Evolutionary conservation across 2,888 invertebrate species (phyloP), one percentile per base, ranked within the genome.

Genomic region (Byasa hedistus): DNA sequence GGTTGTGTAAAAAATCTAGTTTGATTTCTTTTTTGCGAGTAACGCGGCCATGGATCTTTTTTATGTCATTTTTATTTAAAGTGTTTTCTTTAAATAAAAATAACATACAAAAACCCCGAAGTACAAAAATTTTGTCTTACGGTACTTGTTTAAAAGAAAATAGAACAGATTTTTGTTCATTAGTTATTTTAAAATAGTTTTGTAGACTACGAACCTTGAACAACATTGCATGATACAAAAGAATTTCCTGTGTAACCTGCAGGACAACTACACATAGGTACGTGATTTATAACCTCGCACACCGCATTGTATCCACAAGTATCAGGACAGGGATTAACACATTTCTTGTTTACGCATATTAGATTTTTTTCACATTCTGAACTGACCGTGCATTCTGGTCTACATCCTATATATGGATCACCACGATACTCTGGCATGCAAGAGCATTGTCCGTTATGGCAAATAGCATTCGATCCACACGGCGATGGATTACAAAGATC

Each of bases 351-450:
- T 1, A 94, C 88, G 76, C 96, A 96, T 69, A 96, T 94, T 77
- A 93, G 93, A 78, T 94, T 92, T 74, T 93, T 92, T 27, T 94
- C 86, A 82, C 96, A 97, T 75, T 96, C 96, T 17, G 92, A 86
- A 78, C 95, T 96, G 5, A 95, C 86, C n/a, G 95, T 93, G 83
- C 96, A 96, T 85, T 96, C 96, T 5, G 96, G 96, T 72, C 96
- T 93, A 80, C 96, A 97, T 56, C 94, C 95, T 57, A 93, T 82
- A 74, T 95, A 95, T 0, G 96, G 96, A 86, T 96, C 95, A 39
- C 96, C 97, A 71, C 93, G 93, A 77, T 95, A 96, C 76, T 96
- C 95, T 1, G 93, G 90, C 52, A 95, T 79, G 81, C 97, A 97
- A 27, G 93, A 93, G 76, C 96, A 96, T 68, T 93, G 83, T 60